phyloP scores from a whole-genome alignment of 2,113 vertebrate species.

The Pao palembangensis region DNA sequence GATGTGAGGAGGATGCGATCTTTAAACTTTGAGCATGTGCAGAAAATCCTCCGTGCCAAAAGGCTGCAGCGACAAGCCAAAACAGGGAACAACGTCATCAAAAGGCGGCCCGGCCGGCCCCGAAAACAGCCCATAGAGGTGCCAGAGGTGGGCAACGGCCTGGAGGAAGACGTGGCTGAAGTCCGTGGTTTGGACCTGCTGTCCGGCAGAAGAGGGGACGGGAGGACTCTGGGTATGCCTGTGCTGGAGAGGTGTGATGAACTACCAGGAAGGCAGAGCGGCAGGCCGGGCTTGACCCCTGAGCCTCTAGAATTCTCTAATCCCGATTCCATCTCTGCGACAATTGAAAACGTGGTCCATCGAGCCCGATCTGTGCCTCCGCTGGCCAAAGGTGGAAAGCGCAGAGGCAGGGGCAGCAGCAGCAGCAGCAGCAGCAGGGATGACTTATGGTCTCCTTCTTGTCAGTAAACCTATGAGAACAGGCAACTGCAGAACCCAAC shows the following conservation, averaged over 20 bases:
- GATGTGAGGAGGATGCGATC: constrained; percentile 93
- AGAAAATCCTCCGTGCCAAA: constrained; percentile 98
- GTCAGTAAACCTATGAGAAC: constrained; percentile 53
- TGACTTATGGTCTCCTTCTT: constrained; percentile 65
- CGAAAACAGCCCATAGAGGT: constrained; percentile 86
- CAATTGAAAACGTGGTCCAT: constrained; percentile 94
- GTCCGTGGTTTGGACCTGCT: constrained; percentile 55
- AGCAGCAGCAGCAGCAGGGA: constrained; percentile 79
- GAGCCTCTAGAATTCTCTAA: constrained; percentile 78
- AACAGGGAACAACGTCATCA: constrained; percentile 98
- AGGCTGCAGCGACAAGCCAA: constrained; percentile 98
- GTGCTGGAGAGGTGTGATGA: constrained; percentile 92
- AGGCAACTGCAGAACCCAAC: constrained; percentile 17
- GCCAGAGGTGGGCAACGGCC: constrained; percentile 44
- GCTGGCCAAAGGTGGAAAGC: constrained; percentile 70
- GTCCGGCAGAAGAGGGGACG: constrained; percentile 43
- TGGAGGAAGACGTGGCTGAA: constrained; percentile 51
- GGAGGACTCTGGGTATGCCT: constrained; percentile 85
- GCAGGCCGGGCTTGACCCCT: constrained; percentile 76
- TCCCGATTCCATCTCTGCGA: constrained; percentile 90
- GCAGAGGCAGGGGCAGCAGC: constrained; percentile 80
- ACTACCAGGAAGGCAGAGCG: constrained; percentile 84
- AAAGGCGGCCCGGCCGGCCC: constrained; percentile 88
- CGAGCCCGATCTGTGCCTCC: constrained; percentile 83
- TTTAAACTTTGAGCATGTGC: constrained; percentile 97